Percentiles rank a stretch among this genome's conserved stretches.
Evolutionary conservation across 2,888 invertebrate genomes (phyloP).

Genomic region (Parnassius mnemosyne): DNA sequence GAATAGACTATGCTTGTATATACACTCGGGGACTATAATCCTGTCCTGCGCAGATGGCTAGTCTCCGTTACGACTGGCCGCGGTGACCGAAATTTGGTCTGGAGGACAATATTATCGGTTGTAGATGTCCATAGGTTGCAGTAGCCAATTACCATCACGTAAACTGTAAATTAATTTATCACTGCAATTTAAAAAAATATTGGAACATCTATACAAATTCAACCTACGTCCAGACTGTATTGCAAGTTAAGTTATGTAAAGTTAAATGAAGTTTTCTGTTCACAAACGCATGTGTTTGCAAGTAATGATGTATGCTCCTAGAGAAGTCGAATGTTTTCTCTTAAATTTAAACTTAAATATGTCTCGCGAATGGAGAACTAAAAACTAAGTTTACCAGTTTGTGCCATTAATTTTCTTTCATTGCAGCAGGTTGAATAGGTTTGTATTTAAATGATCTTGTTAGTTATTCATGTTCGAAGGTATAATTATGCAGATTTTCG

Average conservation of each 20-base stretch:
- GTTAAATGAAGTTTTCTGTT: conserved; percentile 58
- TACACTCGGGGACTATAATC: too few relatives aligned
- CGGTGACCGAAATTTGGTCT: too few relatives aligned
- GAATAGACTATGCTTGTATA: too few relatives aligned
- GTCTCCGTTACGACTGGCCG: too few relatives aligned
- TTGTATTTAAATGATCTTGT: neutral
- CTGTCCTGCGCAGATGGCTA: too few relatives aligned
- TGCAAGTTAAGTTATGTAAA: conserved; percentile 46
- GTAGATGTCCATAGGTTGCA: too few relatives aligned
- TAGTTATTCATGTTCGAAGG: too few relatives aligned
- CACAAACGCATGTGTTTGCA: conserved; percentile 47
- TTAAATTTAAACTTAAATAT: conserved; percentile 51
- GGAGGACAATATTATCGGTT: too few relatives aligned
- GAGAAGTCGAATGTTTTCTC: conserved; percentile 50
- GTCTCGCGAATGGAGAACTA: conserved; percentile 34
- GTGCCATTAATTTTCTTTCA: conserved; percentile 6
- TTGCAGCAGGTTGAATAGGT: neutral
- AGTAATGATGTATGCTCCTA: conserved; percentile 68
- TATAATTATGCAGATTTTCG: too few relatives aligned
- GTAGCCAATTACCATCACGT: too few relatives aligned
- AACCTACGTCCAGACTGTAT: conserved; percentile 39
- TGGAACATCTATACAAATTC: conserved; percentile 37
- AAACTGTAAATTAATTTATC: too few relatives aligned
- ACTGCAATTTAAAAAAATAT: neutral
- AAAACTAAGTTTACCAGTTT: conserved; percentile 6